These are phyloP conservation scores for Plebejus melissa DNA, from an alignment of 2,888 invertebrate genomes.

Conservation along the genomic window DNA sequence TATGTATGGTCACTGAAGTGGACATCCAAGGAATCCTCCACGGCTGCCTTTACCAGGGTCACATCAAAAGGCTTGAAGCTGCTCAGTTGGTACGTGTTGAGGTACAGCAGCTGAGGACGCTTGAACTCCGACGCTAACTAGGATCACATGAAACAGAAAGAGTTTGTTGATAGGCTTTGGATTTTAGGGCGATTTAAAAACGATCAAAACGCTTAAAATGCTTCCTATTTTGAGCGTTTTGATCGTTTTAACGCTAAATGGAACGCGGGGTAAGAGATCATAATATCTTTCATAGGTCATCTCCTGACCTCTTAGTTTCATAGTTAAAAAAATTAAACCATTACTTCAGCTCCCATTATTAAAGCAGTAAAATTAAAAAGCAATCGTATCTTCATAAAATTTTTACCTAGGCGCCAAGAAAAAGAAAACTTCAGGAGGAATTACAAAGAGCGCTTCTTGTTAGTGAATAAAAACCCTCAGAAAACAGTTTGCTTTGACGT, in stretches of 20 bases:
- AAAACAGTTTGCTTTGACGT: neutral
- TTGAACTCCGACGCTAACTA: conserved; percentile 60
- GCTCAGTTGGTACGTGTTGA: conserved; percentile 61
- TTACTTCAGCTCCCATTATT: no score
- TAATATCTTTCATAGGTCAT: no score
- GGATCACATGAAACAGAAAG: neutral
- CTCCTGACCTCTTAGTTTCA: no score
- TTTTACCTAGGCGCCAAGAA: neutral
- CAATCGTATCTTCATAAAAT: no score
- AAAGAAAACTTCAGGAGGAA: neutral
- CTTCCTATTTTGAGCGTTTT: no score
- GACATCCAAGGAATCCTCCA: conserved; percentile 49
- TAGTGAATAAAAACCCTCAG: neutral
- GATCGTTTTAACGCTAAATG: no score
- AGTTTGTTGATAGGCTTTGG: neutral
- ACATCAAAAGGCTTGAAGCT: conserved; percentile 46
- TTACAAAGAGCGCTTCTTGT: neutral
- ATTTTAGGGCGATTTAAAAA: no score
- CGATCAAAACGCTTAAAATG: no score
- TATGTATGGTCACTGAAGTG: conserved; percentile 56
- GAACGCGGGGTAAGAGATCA: no score
- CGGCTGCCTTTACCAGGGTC: conserved; percentile 41
- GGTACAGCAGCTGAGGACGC: conserved; percentile 50
- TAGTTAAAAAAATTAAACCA: no score
- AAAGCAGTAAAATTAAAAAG: no score